Evolutionary conservation across 2,888 invertebrate genomes (phyloP).

Genomic region (Drosophila maculinotata): DNA sequence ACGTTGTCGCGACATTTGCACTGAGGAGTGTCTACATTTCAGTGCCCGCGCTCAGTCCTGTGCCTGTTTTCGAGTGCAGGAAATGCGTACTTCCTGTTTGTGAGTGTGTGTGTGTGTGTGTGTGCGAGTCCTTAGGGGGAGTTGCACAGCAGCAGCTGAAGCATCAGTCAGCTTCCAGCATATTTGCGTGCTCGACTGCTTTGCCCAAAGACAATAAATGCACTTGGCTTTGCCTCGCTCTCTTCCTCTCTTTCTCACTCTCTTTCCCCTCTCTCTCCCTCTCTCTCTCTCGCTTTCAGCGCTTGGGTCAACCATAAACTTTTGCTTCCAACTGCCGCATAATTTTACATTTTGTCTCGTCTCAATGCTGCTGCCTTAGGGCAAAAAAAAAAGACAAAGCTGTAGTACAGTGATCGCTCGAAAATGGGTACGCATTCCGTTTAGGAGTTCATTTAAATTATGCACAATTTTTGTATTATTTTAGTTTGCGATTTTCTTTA

Average conservation of each 20-base stretch:
- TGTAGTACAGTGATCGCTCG: not conserved
- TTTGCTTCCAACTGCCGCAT: conserved; percentile 75
- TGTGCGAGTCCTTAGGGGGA: conserved; percentile 33
- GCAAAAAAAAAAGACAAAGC: conserved; percentile 8
- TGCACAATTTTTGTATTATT: not conserved
- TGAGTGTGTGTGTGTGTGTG: conserved; percentile 13
- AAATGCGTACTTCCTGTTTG: conserved; percentile 78
- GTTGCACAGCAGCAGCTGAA: conserved; percentile 11
- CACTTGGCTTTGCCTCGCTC: conserved; percentile 28
- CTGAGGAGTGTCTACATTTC: conserved; percentile 20
- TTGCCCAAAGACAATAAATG: conserved; percentile 62
- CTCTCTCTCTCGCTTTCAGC: not conserved
- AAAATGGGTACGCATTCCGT: not conserved
- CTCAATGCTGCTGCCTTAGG: conserved; percentile 37
- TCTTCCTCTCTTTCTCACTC: not conserved
- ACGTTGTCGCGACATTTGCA: conserved; percentile 74
- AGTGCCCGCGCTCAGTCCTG: not conserved
- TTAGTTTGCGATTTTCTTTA: not conserved
- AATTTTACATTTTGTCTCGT: conserved; percentile 70
- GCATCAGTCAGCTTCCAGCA: conserved; percentile 58
- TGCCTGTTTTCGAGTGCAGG: conserved; percentile 64
- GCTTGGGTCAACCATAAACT: conserved; percentile 73
- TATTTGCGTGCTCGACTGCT: conserved; percentile 67
- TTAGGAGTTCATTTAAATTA: no score
- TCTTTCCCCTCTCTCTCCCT: not conserved